A percentile compares a stretch with the other conserved stretches of the same genome.
These are phyloP conservation scores for Salvelinus fontinalis DNA, from an alignment of 2,113 vertebrate genomes.

Conservation along the genomic window DNA sequence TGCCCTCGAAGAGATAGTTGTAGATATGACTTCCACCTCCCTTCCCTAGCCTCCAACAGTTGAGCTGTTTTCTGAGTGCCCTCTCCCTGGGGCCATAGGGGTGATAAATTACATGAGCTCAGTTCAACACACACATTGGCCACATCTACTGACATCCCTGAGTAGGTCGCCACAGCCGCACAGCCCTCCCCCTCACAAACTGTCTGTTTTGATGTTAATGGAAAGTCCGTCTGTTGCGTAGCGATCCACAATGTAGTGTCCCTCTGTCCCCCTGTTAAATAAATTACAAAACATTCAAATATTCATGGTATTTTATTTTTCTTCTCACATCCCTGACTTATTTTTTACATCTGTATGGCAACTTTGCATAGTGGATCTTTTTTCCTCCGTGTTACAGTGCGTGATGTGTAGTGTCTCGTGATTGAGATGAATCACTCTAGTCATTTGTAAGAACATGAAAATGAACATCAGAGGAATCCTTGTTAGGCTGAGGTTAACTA, in stretches of 20 bases:
- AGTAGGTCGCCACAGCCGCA: constrained; percentile 14
- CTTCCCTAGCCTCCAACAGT: constrained; percentile 34
- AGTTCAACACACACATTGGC: constrained; percentile 44
- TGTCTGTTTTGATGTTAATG: constrained; percentile 30
- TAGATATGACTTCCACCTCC: constrained; percentile 44
- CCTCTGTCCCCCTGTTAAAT: constrained; percentile 31
- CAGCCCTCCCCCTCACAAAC: not conserved
- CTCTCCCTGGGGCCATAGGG: constrained; percentile 26
- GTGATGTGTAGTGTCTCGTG: not conserved
- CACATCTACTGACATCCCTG: constrained; percentile 42
- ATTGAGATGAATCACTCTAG: not conserved
- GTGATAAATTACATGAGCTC: constrained; percentile 52
- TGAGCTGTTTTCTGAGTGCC: constrained; percentile 35
- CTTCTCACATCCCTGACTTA: not conserved
- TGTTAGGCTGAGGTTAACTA: not conserved
- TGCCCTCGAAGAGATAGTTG: constrained; percentile 22
- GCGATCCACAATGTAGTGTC: not conserved
- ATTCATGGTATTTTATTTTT: constrained; percentile 29
- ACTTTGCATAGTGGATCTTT: not conserved
- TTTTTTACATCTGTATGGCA: not conserved
- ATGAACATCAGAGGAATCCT: not conserved
- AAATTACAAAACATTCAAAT: constrained; percentile 23
- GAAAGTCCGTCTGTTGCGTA: not conserved
- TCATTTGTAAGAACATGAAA: not conserved
- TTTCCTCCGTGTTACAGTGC: not conserved